Conservation (phyloP, 2,113 vertebrate genomes). For the Suncus etruscus region DNA sequence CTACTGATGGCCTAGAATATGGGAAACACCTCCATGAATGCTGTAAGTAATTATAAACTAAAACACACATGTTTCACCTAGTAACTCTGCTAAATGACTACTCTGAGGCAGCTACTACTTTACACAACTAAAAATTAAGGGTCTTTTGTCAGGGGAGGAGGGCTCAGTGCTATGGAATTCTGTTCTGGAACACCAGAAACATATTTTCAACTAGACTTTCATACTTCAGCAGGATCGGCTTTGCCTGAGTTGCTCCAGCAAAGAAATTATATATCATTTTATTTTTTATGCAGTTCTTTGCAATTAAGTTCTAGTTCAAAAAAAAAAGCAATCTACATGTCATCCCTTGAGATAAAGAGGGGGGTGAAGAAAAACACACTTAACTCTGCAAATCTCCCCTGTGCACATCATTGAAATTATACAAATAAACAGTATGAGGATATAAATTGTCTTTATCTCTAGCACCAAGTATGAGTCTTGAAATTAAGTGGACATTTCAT, state of each 20-base stretch:
- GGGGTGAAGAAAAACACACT: neutral
- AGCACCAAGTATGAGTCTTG: neutral
- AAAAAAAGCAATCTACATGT: neutral
- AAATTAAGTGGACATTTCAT: neutral
- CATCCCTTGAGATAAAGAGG: conserved; percentile 5
- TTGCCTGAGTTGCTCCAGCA: conserved; percentile 51
- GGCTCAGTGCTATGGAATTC: neutral
- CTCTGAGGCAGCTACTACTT: conserved; percentile 32
- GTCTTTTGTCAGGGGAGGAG: neutral
- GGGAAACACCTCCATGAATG: neutral
- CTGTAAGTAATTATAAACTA: conserved; percentile 37
- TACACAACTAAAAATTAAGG: conserved; percentile 63
- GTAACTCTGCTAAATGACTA: conserved; percentile 16
- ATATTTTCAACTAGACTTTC: conserved; percentile 47
- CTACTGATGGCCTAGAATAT: neutral
- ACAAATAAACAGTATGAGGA: neutral
- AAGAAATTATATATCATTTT: conserved; percentile 68
- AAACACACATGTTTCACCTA: neutral
- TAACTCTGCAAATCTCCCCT: neutral
- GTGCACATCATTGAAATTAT: neutral
- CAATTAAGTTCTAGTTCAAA: conserved; percentile 63
- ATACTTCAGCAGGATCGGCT: conserved; percentile 46
- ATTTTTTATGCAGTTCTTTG: conserved; percentile 51
- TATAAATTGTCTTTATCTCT: neutral
- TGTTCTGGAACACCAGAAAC: conserved; percentile 17